These are phyloP conservation scores for Galbula dea DNA, from an alignment of 2,113 vertebrate species.

Conservation along the genomic window DNA sequence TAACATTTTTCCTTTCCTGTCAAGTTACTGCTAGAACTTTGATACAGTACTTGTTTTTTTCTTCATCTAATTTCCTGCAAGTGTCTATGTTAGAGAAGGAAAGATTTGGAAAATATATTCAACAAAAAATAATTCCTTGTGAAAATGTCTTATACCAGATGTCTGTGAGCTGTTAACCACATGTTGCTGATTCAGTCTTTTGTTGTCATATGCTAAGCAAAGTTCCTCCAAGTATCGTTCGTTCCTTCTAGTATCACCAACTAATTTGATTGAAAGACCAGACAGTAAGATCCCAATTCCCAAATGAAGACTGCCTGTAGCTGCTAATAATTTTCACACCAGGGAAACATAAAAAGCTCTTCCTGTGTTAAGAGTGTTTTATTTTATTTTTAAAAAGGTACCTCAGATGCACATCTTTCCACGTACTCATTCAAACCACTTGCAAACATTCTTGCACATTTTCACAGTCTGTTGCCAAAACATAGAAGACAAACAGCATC, in stretches of 20 bases:
- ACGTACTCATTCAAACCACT: slow-evolving; percentile 2
- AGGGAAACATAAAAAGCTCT: slow-evolving; percentile 38
- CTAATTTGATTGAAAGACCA: slow-evolving; percentile 36
- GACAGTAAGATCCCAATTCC: slow-evolving; percentile 5
- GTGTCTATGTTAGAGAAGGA: neutral
- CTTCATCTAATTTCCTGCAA: slow-evolving; percentile 18
- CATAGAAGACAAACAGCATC: neutral
- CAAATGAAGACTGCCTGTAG: neutral
- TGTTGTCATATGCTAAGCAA: neutral
- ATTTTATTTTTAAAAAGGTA: slow-evolving; percentile 37
- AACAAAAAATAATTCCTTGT: neutral
- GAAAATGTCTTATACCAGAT: neutral
- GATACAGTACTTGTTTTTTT: neutral
- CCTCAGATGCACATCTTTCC: neutral
- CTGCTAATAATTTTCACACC: slow-evolving; percentile 46
- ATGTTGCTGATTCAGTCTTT: neutral
- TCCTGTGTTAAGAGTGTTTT: slow-evolving; percentile 8
- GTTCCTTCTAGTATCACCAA: neutral
- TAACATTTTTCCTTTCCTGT: neutral
- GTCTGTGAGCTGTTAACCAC: slow-evolving; percentile 6
- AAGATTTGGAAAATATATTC: neutral
- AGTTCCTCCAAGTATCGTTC: neutral
- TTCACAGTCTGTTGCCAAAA: slow-evolving; percentile 40
- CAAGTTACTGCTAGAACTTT: neutral
- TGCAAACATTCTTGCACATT: slow-evolving; percentile 34